Evolutionary conservation across 1,140 invertebrate species (phyloP), one percentile per base, ranked within the genome.

Genomic region (Dendrolimus punctatus): DNA sequence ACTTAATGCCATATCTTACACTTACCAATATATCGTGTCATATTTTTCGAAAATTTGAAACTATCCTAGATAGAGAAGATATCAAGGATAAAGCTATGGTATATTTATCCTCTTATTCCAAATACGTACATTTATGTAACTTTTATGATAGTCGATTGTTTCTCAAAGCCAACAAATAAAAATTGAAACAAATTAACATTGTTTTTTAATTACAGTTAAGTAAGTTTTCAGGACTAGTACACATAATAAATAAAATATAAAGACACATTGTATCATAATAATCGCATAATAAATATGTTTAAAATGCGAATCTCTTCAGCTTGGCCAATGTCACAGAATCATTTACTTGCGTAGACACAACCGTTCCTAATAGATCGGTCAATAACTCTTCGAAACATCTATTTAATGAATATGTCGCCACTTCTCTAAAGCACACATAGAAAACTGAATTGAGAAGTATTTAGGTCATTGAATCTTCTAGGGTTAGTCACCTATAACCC

Each of bases 391-490:
- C 60, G 1, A 55, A 64, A 55, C 60, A 57, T 49, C 49, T 61
- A 59, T 65, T 64, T 54, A 68, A 64, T 55, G 55, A 66, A 69
- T 62, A 53, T 53, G 67, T 62, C 64, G 59, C 62, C 64, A 58
- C 41, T 60, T 62, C 61, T 60, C 60, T 57, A 62, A 23, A 56
- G 37, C 53, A 60, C 49, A 57, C 57, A 67, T 65, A 63, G 62
- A 76, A 72, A 67, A 70, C 40, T 60, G 55, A 70, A 72, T 77
- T 76, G 66, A 7, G 39, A 62, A 57, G 51, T 74, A 76, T 76
- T 74, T 76, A 50, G 68, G 66, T 79, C 71, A 74, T 64, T 60
- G 65, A 60, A 72, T 71, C 43, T 55, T 51, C 40, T 40, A 38
- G 8, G 50, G 37, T 44, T n/a, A 6, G n/a, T 6, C n/a, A 45